Percentiles rank a stretch among this genome's conserved stretches.
Evolutionary conservation across 2,888 invertebrate genomes (phyloP).

Genomic region (Selenia dentaria): DNA sequence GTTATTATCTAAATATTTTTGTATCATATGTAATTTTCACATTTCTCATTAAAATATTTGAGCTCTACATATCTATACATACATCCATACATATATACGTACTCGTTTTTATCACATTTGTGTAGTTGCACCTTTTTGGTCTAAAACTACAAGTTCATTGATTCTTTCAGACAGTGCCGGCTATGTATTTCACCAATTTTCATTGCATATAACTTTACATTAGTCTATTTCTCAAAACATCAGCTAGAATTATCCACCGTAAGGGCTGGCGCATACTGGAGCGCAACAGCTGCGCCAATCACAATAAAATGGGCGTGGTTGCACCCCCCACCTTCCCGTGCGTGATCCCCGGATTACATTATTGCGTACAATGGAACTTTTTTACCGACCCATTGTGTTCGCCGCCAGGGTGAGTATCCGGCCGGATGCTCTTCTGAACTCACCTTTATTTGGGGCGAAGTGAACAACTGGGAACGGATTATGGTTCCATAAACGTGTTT

Average conservation of each 20-base stretch:
- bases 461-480: constrained; percentile 74
- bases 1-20: too few relatives aligned
- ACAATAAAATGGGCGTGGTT: constrained; percentile 79
- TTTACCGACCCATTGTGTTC: constrained; percentile 77
- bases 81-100: too few relatives aligned
- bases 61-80: too few relatives aligned
- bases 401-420: constrained; percentile 81
- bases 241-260: constrained; percentile 42
- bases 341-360: constrained; percentile 78
- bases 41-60: too few relatives aligned
- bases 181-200: too few relatives aligned
- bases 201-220: neutral
- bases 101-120: too few relatives aligned
- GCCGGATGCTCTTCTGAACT: constrained; percentile 79
- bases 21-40: too few relatives aligned
- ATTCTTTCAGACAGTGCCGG: neutral
- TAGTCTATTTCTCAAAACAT: constrained; percentile 11
- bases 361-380: constrained; percentile 79
- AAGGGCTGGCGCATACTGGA: constrained; percentile 60
- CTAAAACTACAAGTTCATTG: neutral
- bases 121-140: too few relatives aligned
- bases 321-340: constrained; percentile 55
- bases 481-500: constrained; percentile 40
- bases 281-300: constrained; percentile 82
- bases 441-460: constrained; percentile 73